Evolutionary conservation across 2,113 vertebrate species (phyloP), one percentile per base, ranked within the genome.

Genomic region (Electrona antarctica): DNA sequence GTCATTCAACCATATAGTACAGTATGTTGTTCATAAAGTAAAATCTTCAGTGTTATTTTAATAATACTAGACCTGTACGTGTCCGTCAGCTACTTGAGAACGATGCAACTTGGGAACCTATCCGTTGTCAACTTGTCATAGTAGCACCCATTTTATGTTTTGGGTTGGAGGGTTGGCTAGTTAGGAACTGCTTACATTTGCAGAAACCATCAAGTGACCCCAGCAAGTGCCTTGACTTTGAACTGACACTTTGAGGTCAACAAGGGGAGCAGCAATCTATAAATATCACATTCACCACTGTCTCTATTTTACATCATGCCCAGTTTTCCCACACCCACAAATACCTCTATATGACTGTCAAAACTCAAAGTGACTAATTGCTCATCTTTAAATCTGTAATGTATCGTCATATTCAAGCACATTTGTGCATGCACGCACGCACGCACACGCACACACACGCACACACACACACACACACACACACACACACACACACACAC

Each of bases 381-480:
- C 49, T 62, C 57, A 33, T 56, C 58, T 55, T 29, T 67, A n/a
- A 28, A 78, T 50, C 48, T 67, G 45, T 62, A 41, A 41, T 41
- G 33, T 41, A 41, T 41, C 33, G 3, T 41, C 33, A 41, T 75
- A 76, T 55, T 69, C 64, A 77, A 79, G 9, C 8, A 67, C 21
- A 75, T 82, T 72, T 76, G 21, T n/a, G 12, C 66, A n/a, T 58
- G 54, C 56, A n/a, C 57, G 48, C 45, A 69, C 55, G 49, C 67
- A 67, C 11, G 21, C 57, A 69, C 56, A 10, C 63, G 49, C 59
- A 81, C 82, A 86, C 80, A 87, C 73, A 71, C 57, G 69, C 71
- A 55, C 73, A 83, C 67, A 74, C 76, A 83, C 74, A 69, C 57
- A 69, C 67, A 76, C 52, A 66, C 66, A 68, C 21, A 71, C 63